phyloP scores from a whole-genome alignment of 2,797 vertebrate species.

The Oceanodroma leucorhoa region DNA sequence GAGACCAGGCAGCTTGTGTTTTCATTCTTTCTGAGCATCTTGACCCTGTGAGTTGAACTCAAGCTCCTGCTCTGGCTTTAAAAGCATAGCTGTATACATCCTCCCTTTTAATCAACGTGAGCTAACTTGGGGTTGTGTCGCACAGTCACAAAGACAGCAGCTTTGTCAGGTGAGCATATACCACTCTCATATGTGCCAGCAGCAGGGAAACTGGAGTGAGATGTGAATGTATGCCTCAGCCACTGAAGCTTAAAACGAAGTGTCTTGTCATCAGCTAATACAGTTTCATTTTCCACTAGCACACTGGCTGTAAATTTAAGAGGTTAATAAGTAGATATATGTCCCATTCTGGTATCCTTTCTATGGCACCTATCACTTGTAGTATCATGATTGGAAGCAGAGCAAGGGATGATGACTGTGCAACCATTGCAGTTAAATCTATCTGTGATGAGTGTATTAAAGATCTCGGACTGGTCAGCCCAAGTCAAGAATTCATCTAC shows the following conservation, averaged over 20 bases:
- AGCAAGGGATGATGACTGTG: background rate
- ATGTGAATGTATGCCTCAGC: background rate
- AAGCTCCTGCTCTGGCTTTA: background rate
- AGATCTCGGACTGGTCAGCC: background rate
- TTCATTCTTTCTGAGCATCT: background rate
- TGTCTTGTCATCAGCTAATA: background rate
- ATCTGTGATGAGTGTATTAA: background rate
- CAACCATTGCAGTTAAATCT: background rate
- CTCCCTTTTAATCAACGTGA: background rate
- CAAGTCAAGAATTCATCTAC: background rate
- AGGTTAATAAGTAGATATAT: background rate
- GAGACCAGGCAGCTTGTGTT: background rate
- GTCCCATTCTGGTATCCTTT: background rate
- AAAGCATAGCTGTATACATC: background rate
- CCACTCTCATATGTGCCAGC: background rate
- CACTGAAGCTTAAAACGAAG: background rate
- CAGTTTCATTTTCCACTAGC: background rate
- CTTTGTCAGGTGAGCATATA: background rate
- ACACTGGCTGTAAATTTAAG: background rate
- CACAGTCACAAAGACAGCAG: background rate
- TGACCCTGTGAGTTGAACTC: background rate
- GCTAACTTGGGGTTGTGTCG: background rate
- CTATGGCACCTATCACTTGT: background rate
- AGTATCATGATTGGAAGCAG: background rate
- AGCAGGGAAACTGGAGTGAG: background rate